phyloP scores from a whole-genome alignment of 2,888 invertebrate species.

The Ecdyonurus torrentis region DNA sequence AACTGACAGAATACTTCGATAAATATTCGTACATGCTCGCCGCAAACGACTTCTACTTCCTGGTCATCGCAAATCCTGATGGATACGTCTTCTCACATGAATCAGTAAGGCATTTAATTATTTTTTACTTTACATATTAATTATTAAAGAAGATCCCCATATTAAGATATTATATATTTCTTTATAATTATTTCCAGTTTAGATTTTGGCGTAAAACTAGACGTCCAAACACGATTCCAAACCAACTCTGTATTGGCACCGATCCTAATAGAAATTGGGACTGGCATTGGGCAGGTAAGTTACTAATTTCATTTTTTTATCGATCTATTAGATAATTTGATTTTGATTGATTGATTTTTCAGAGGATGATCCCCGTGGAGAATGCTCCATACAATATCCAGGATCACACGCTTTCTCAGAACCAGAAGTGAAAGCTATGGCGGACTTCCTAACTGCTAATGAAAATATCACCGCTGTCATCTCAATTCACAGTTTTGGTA shows the following conservation, averaged over 20 bases:
- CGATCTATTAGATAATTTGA: too few species aligned
- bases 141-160: too few species aligned
- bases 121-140: not conserved
- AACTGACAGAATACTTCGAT: not conserved
- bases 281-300: not conserved
- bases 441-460: not conserved
- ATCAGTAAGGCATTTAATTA: not conserved
- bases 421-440: not conserved
- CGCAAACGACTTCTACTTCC: conserved; percentile 26
- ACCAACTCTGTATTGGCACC: not conserved
- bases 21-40: conserved; percentile 18
- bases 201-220: not conserved
- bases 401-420: not conserved
- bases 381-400: not conserved
- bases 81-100: conserved; percentile 29
- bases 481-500: not conserved
- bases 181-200: not conserved
- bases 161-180: too few species aligned
- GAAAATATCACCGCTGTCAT: not conserved
- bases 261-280: not conserved
- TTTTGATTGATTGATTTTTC: too few species aligned
- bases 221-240: not conserved
- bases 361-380: too few species aligned
- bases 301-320: too few species aligned
- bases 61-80: conserved; percentile 28